phyloP scores from a whole-genome alignment of 2,797 vertebrate genomes.

The Acanthurus lineatus region DNA sequence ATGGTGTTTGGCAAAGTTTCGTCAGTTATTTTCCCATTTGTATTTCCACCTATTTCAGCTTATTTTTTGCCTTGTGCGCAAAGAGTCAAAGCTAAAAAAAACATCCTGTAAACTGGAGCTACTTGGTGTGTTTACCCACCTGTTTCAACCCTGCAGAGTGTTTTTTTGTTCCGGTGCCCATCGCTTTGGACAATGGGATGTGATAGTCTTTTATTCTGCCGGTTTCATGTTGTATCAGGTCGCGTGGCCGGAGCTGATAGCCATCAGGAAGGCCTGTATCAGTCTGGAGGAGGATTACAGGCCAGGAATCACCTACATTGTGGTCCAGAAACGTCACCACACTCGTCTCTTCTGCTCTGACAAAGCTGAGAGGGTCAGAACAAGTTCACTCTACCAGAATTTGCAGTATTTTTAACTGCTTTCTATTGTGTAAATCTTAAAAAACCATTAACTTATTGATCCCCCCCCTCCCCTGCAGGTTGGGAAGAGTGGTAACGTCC shows the following conservation, averaged over 20 bases:
- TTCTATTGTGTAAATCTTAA: background rate
- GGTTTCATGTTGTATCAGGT: conserved; percentile 83
- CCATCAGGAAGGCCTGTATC: conserved; percentile 98
- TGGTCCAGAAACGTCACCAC: conserved; percentile 99
- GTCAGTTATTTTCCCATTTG: background rate
- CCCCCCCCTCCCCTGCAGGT: conserved; percentile 85
- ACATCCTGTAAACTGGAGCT: too few relatives aligned
- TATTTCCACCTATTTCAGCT: background rate
- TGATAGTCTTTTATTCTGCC: background rate
- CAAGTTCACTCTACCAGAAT: background rate
- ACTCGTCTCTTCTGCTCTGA: conserved; percentile 98
- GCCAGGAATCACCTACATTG: conserved; percentile 98
- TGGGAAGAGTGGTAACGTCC: conserved; percentile 98
- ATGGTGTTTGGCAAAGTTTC: background rate
- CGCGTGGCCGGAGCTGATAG: conserved; percentile 98
- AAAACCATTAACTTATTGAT: background rate
- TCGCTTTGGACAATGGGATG: too few relatives aligned
- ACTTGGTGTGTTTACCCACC: too few relatives aligned
- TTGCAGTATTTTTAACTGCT: background rate
- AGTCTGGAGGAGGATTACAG: conserved; percentile 98
- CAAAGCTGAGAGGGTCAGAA: conserved; percentile 96
- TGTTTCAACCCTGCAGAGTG: too few relatives aligned
- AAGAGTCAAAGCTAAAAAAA: too few relatives aligned
- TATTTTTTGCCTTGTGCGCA: background rate
- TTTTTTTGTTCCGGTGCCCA: too few relatives aligned